Conservation (phyloP, 1,140 invertebrate genomes). For the Solenopsis invicta region DNA sequence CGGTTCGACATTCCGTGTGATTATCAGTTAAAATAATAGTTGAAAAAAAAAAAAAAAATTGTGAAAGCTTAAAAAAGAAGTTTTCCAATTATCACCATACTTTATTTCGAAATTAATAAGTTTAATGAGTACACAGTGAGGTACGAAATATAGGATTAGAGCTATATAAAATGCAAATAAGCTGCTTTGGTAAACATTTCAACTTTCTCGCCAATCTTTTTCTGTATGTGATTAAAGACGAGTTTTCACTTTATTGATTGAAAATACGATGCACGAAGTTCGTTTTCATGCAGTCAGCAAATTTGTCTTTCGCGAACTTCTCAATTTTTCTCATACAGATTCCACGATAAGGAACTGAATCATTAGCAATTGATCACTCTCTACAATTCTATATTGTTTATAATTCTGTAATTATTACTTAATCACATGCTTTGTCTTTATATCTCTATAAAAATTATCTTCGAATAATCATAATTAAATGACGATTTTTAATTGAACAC, state of each 20-base stretch:
- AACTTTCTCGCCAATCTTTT: conserved; percentile 30
- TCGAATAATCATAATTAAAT: neutral
- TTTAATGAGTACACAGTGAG: neutral
- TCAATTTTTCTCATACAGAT: neutral
- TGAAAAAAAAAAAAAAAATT: conserved; percentile 8
- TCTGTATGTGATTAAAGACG: conserved; percentile 2
- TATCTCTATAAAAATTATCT: neutral
- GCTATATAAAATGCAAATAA: neutral
- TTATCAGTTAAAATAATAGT: neutral
- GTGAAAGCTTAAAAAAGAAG: neutral
- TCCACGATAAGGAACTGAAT: neutral
- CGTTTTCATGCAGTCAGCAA: neutral
- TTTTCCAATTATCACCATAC: neutral
- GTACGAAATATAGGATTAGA: neutral
- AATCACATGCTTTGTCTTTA: neutral
- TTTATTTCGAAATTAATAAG: neutral
- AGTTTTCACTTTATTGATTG: conserved; percentile 22
- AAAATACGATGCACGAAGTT: conserved; percentile 24
- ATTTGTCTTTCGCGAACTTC: neutral
- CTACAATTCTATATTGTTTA: neutral
- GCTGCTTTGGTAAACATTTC: conserved; percentile 7
- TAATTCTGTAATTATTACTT: neutral
- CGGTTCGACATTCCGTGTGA: neutral
- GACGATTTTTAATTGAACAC: neutral
- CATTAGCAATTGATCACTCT: neutral